phyloP scores from a whole-genome alignment of 2,113 vertebrate species.

The Ptilorrhoa leucosticta region DNA sequence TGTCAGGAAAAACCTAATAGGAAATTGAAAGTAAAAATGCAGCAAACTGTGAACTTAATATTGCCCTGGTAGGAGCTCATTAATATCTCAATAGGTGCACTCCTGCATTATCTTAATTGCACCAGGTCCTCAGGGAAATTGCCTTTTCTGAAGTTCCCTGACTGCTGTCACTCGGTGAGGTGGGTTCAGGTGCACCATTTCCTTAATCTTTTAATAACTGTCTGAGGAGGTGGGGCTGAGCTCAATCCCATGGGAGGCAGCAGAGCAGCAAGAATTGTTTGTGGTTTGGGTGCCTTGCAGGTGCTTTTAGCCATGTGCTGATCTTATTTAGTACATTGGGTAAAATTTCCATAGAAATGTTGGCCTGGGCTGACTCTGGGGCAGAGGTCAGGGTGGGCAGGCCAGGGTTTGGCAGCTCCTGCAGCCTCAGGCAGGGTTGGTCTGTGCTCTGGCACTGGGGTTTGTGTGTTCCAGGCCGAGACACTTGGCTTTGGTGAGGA shows the following conservation, averaged over 20 bases:
- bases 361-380: not conserved
- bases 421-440: not conserved
- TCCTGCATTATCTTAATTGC: constrained; percentile 66
- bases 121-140: constrained; percentile 50
- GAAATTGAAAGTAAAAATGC: constrained; percentile 46
- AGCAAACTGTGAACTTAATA: constrained; percentile 67
- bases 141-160: constrained; percentile 31
- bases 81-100: constrained; percentile 69
- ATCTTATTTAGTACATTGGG: too few species aligned
- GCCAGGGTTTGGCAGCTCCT: not conserved
- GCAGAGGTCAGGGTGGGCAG: not conserved
- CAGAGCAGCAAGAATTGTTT: not conserved
- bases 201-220: not conserved
- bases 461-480: fast-evolving
- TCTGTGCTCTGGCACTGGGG: not conserved
- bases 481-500: not conserved
- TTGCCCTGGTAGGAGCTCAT: constrained; percentile 65
- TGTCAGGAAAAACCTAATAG: constrained; percentile 56
- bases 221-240: not conserved
- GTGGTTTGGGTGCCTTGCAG: fast-evolving
- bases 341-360: too few species aligned
- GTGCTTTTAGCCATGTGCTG: too few species aligned
- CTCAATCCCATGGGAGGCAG: not conserved
- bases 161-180: not conserved
- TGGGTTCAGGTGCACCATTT: not conserved